phyloP scores from a whole-genome alignment of 2,888 invertebrate species.

The Stenodera caucasica region DNA sequence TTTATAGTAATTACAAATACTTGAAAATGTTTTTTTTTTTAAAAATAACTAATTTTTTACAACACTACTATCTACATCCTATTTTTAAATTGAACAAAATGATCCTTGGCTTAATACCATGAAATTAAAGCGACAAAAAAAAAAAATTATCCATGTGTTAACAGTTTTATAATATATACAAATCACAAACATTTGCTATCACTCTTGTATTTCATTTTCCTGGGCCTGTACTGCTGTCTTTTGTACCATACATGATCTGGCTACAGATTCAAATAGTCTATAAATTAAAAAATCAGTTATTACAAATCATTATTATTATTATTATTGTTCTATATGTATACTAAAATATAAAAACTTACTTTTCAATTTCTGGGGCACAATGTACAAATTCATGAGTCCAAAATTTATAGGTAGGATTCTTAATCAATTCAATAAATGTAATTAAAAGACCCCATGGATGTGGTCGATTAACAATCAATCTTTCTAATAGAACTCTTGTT shows the following conservation, averaged over 20 bases:
- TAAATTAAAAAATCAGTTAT: not conserved
- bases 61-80: conserved; percentile 47
- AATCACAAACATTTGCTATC: conserved; percentile 51
- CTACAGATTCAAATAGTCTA: conserved; percentile 94
- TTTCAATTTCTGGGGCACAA: conserved; percentile 99
- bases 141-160: conserved; percentile 19
- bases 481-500: conserved; percentile 91
- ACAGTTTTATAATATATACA: conserved; percentile 39
- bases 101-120: conserved; percentile 22
- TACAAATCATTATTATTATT: not conserved
- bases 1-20: conserved; percentile 55
- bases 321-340: too few species aligned
- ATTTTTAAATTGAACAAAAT: conserved; percentile 36
- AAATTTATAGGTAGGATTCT: conserved; percentile 97
- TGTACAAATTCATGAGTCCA: conserved; percentile 99
- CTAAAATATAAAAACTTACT: conserved; percentile 65
- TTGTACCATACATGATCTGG: conserved; percentile 91
- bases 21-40: conserved; percentile 50
- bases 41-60: conserved; percentile 54
- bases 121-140: conserved; percentile 24
- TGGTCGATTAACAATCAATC: conserved; percentile 96
- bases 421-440: conserved; percentile 98
- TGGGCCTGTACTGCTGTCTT: conserved; percentile 68
- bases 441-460: conserved; percentile 99
- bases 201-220: conserved; percentile 71